Conservation (phyloP, 2,113 vertebrate genomes). For the Pygathrix nemaeus region DNA sequence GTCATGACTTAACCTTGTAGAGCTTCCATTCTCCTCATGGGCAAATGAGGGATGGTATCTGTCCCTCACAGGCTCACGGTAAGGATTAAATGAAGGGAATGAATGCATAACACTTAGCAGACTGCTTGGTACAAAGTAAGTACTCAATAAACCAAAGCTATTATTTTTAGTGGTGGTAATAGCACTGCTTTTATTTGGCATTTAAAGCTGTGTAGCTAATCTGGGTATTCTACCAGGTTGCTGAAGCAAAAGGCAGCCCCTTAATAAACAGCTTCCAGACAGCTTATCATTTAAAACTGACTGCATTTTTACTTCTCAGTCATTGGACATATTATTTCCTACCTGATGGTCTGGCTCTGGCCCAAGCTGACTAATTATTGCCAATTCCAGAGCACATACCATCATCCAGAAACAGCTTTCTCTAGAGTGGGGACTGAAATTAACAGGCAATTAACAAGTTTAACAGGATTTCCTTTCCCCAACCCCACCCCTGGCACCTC, state of each 20-base stretch:
- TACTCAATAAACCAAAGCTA: background rate
- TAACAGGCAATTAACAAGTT: constrained; percentile 56
- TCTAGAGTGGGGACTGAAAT: constrained; percentile 49
- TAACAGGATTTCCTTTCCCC: constrained; percentile 43
- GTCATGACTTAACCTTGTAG: background rate
- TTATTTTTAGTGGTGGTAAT: background rate
- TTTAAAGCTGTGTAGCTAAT: background rate
- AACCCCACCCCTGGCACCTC: background rate
- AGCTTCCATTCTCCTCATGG: background rate
- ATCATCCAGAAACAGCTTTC: constrained; percentile 33
- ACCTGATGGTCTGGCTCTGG: constrained; percentile 40
- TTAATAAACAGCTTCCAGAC: constrained; percentile 31
- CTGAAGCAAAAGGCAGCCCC: background rate
- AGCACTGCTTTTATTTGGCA: background rate
- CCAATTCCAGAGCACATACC: background rate
- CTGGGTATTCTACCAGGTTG: background rate
- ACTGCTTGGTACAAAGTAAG: background rate
- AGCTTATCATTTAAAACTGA: constrained; percentile 9
- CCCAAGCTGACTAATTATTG: constrained; percentile 50
- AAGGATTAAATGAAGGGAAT: background rate
- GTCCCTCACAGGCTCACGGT: background rate
- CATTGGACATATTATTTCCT: constrained; percentile 8
- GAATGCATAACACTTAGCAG: background rate
- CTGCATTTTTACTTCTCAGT: background rate
- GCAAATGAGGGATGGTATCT: background rate